Base-by-base conservation (phyloP, 2,888 invertebrate genomes). In the Fragum sueziense region DNA sequence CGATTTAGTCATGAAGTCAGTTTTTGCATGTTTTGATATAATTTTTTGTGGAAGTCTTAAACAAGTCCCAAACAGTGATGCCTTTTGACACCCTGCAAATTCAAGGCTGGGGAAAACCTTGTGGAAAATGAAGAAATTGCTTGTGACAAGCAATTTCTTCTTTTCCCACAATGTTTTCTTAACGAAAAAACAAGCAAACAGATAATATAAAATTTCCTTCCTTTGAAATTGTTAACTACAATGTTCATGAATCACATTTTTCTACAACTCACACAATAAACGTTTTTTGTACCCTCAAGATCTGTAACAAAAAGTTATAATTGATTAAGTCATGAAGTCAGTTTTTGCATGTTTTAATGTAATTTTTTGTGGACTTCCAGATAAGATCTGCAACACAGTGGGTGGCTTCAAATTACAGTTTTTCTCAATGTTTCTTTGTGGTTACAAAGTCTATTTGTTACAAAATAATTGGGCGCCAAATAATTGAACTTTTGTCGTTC, bases 71-170 rank as follows among this genome's bases (percentile, higher is more conserved):
- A 4, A 14, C 47, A 9, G 11, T 11, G 41, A 41, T 17, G 17
- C 41, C 9, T 41, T 41, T 41, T 17, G 41, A 41, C 41, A 17
- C 41, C 9, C 17, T 41, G 9, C 11, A 9, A 17, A 17, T 17
- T 11, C 11, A 41, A 11, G 41, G 17, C 41, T 41, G 20, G 7
- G 6, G 52, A 52, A 52, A 52, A 52, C 52, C 4, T 52, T 52
- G 57, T 25, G 9, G 57, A 22, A 57, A 57, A 57, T 6, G 57
- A 27, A 57, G 25, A 57, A 57, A 57, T 57, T 57, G 57, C 57
- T 57, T 27, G 33, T 61, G 2, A 61, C 7, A 29, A 61, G 61
- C 29, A 61, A 61, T 29, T 61, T 61, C 29, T 61, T 31, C 31
- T 27, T 57, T 57, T 27, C 25, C 27, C 27, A 57, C 2, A 57